Evolutionary conservation across 2,113 vertebrate species (phyloP), one percentile per base, ranked within the genome.

Genomic region (Xiphias gladius): DNA sequence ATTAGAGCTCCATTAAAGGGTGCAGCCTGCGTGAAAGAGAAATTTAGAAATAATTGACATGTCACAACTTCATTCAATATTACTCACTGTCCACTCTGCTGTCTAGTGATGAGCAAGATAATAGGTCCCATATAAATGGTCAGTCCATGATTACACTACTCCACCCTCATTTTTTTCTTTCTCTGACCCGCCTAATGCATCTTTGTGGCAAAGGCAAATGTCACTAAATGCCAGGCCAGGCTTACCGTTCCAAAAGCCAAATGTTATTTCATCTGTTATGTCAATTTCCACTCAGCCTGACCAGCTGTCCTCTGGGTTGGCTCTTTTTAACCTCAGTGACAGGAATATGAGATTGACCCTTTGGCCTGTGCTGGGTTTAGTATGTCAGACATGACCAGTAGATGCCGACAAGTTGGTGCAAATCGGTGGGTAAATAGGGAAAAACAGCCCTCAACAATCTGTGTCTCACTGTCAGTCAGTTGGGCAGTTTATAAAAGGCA

Each of bases 191-290:
- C 78, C 28, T 71, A 82, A 91, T 82, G 85, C 81, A 82, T 89
- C 83, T 88, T 61, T 77, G 86, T 73, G 83, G 72, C 64, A 66
- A 35, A 91, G 66, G 83, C 83, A 94, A 95, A 95, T 95, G 94
- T 93, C 94, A 94, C 83, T 86, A 93, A 95, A 95, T 95, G 94
- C 91, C 94, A 94, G 85, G 70, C 65, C 73, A 70, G 80, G 85
- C 90, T 82, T 83, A 86, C 82, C 61, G 52, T 83, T 89, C 89
- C 77, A 89, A 85, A 88, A 92, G 91, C 76, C 83, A 94, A 95
- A 94, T 93, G 94, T 94, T 94, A 94, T 87, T 91, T 91, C 86
- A 90, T 89, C 84, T 85, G 84, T 82, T 87, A 83, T 91, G 89
- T 91, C 78, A 72, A 74, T 86, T 89, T 89, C 82, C 83, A 79